Evolutionary conservation across 2,888 invertebrate genomes (phyloP), one percentile per base, ranked within the genome.

Genomic region (Leptura quadrifasciata): DNA sequence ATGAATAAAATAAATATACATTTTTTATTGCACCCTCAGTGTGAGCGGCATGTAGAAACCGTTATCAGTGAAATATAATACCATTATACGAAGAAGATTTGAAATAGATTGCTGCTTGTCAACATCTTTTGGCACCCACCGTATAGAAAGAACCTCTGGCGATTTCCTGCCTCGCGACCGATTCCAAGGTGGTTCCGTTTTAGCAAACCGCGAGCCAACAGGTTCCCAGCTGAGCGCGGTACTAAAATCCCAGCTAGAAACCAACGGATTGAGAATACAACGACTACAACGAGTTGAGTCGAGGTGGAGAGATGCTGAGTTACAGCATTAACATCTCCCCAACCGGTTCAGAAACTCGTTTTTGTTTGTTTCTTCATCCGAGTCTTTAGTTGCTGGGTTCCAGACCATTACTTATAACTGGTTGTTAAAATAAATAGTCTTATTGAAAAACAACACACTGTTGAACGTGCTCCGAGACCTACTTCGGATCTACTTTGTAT

Each of bases 341-440:
- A 35, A 69, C 69, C 69, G 69, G 69, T 69, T 69, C 69, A 20
- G 35, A 69, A 69, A 69, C 57, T 58, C 69, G 58, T 57, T 69
- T 69, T 60, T 69, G 69, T 69, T 69, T 69, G 68, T 58, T 69
- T 58, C 69, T 57, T 58, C 69, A 47, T 54, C 27, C 52, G 67
- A 31, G 67, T 17, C 67, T 68, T 55, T 68, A 27, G 67, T 68
- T 55, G 67, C 67, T 68, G 17, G 67, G 27, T 68, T 68, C 54
- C 67, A 52, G 17, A 27, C 57, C 69, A 35, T 54, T 54, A 67
- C 54, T 39, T 69, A 69, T 69, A 69, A 69, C 69, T 58, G 69
- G 69, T 69, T 58, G 58, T 69, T 69, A 69, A 69, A 69, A 69
- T 69, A 69, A 68, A 69, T 69, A 58, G 69, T 69, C 58, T 69